These are phyloP conservation scores for Pelochelys cantorii DNA, from an alignment of 2,797 vertebrate genomes.

Conservation along the genomic window DNA sequence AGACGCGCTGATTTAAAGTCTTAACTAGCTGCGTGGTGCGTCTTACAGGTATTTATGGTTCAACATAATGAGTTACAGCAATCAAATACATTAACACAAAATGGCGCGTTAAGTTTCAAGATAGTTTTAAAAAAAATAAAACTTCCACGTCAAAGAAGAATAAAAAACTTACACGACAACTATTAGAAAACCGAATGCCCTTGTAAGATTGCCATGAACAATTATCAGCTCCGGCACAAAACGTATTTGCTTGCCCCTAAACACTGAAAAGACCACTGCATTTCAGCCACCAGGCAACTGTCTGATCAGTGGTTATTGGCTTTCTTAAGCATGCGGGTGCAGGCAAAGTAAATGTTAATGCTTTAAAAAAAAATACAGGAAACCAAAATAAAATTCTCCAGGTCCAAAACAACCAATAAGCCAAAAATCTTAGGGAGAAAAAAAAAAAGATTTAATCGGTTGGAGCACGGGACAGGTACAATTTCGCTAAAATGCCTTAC, in stretches of 20 bases:
- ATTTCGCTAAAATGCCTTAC: not conserved
- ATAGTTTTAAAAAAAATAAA: not conserved
- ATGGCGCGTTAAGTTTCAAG: no score
- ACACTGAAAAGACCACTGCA: not conserved
- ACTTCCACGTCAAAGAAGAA: not conserved
- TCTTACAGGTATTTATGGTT: not conserved
- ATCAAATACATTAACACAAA: not conserved
- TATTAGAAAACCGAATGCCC: not conserved
- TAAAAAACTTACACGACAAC: not conserved
- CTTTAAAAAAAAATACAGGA: not conserved
- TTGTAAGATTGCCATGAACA: not conserved
- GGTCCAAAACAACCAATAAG: not conserved
- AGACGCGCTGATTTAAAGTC: not conserved
- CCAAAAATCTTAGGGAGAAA: not conserved
- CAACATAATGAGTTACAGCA: accelerated
- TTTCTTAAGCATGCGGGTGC: not conserved
- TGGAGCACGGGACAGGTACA: not conserved
- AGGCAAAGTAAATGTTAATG: not conserved
- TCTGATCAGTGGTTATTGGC: not conserved
- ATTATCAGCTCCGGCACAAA: not conserved
- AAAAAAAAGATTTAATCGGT: not conserved
- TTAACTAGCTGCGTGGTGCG: not conserved
- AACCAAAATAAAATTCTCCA: not conserved
- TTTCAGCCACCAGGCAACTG: not conserved
- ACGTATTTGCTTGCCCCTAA: not conserved